Percentiles rank a stretch among this genome's conserved stretches.
These are phyloP conservation scores for Ceratothoa steindachneri DNA, from an alignment of 2,888 invertebrate species.

Conservation along the genomic window DNA sequence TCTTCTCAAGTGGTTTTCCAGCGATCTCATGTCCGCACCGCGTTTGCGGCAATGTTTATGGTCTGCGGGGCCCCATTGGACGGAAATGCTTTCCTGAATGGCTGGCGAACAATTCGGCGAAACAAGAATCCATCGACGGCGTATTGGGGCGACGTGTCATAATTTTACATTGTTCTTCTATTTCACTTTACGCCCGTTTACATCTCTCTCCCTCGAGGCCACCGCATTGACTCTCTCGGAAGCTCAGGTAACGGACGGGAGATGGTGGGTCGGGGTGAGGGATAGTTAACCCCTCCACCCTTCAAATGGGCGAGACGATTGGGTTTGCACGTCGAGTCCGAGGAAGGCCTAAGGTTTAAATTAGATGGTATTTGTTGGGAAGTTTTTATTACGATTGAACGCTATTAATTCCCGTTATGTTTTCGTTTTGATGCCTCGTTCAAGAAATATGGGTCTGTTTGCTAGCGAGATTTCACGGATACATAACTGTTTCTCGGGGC, in stretches of 20 bases:
- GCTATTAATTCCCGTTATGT: constrained; percentile 1
- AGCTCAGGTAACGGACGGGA: constrained; percentile 6
- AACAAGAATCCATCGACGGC: constrained; percentile 7
- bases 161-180: constrained; percentile 13
- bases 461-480: no score
- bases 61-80: not conserved
- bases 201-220: not conserved
- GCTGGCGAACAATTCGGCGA: constrained; percentile 3
- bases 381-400: constrained; percentile 5
- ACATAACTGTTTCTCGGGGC: no score
- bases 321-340: no score
- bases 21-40: not conserved
- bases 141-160: constrained; percentile 6
- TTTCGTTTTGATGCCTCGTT: not conserved
- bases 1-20: not conserved
- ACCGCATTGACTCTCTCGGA: not conserved
- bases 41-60: constrained; percentile 5
- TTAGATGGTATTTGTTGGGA: not conserved
- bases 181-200: not conserved
- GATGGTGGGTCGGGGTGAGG: not conserved
- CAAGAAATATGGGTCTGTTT: no score
- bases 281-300: no score
- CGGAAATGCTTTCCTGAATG: constrained; percentile 9
- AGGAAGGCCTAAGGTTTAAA: constrained; percentile 13
- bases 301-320: no score